A percentile compares a stretch with the other conserved stretches of the same genome.
Evolutionary conservation across 2,888 invertebrate species (phyloP).

Genomic region (Amblyteles armatorius): DNA sequence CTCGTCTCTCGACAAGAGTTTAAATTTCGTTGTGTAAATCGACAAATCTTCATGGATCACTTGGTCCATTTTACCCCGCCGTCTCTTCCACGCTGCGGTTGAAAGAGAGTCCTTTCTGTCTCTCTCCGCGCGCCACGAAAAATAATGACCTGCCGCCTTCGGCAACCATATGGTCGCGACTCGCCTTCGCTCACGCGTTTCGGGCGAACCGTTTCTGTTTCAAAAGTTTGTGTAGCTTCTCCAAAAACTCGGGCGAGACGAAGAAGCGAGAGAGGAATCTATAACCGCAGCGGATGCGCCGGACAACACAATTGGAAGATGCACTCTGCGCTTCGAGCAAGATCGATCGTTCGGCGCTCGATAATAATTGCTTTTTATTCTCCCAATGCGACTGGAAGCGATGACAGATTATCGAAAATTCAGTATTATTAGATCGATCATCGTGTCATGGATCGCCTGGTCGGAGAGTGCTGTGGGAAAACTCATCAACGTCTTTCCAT

Average conservation of each 20-base stretch:
- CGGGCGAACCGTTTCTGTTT: constrained; percentile 15
- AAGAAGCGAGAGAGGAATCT: constrained; percentile 35
- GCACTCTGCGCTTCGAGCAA: constrained; percentile 64
- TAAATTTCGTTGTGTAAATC: too few relatives aligned
- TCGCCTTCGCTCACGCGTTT: constrained; percentile 40
- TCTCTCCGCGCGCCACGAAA: constrained; percentile 67
- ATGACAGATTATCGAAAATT: constrained; percentile 30
- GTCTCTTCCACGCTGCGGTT: too few relatives aligned
- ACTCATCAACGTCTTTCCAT: background rate
- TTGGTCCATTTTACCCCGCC: too few relatives aligned
- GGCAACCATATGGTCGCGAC: constrained; percentile 83
- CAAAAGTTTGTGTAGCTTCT: background rate
- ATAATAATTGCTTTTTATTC: constrained; percentile 38
- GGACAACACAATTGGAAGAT: constrained; percentile 31
- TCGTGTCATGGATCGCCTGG: background rate
- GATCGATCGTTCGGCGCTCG: constrained; percentile 67
- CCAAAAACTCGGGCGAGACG: constrained; percentile 9
- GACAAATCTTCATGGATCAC: too few relatives aligned
- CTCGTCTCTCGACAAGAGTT: too few relatives aligned
- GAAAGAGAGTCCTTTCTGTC: constrained; percentile 35
- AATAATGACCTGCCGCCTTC: constrained; percentile 81
- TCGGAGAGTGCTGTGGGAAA: background rate
- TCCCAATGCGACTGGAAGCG: constrained; percentile 25
- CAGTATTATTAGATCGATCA: constrained; percentile 27
- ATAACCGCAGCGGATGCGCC: background rate